Evolutionary conservation across 2,113 vertebrate genomes (phyloP), one percentile per base, ranked within the genome.

Genomic region (Chelonoidis abingdonii): DNA sequence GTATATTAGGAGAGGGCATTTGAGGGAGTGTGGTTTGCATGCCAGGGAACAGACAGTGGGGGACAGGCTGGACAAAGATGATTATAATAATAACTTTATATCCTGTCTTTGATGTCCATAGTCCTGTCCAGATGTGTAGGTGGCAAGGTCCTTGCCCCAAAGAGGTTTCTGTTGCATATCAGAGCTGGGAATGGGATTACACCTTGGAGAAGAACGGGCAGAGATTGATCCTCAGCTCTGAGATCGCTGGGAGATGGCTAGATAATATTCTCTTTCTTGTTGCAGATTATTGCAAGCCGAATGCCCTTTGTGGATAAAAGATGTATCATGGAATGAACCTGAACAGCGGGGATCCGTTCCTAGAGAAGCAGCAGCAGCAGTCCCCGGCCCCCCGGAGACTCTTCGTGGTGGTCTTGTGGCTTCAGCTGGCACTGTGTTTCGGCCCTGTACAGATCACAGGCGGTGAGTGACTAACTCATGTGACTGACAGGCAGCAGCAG

Each of bases 301-400:
- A 98, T 98, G 98, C 98, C 97, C 97, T 95, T 97, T 94, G 96
- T 93, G 97, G 97, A 95, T 97, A 96, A 98, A 98, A 98, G 98
- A 98, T 98, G 98, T 97, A 97, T 98, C 93, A 98, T 98, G 98
- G 98, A 98, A 98, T 98, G 98, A 98, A 94, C 95, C 97, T 96
- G 96, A 98, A 95, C 96, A 88, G 90, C 95, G 94, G 97, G 94
- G 95, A 96, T 95, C 96, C 92, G 54, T 96, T 97, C 94, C 93
- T 96, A 95, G 97, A 97, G 83, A 94, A 90, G 93, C 95, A 80
- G 90, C 95, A 81, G 54, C 95, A 50, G 79, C 95, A 80, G 84
- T 96, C 90, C 94, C 80, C 85, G 50, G 93, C 84, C 56, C 93
- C 80, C 92, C 97, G 95, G 80, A 97, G 95, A 88, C 97, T 97